Conservation (phyloP, 2,797 vertebrate species). For the Pygocentrus nattereri region DNA sequence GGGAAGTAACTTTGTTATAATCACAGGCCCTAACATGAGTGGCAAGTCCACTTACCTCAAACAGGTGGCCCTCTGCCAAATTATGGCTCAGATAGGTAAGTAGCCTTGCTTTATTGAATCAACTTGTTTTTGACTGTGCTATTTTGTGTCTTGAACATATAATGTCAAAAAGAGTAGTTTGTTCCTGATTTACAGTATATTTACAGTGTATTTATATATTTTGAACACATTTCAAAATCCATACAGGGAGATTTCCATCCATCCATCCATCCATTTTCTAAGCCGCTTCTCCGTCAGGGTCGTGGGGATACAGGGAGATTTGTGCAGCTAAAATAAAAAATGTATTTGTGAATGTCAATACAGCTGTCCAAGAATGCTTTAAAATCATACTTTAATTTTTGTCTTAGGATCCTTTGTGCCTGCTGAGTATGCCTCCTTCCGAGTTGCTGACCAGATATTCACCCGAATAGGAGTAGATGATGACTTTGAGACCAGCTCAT, state of each 20-base stretch:
- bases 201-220: slow-evolving; percentile 4
- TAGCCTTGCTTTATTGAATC: slow-evolving; percentile 26
- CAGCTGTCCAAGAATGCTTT: not conserved
- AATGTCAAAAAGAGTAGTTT: too few relatives aligned
- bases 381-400: slow-evolving; percentile 32
- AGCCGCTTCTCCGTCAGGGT: too few relatives aligned
- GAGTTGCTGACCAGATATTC: slow-evolving; percentile 94
- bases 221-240: too few relatives aligned
- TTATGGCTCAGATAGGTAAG: slow-evolving; percentile 98
- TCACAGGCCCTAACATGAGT: slow-evolving; percentile 98
- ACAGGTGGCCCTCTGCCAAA: slow-evolving; percentile 95
- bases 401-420: slow-evolving; percentile 92
- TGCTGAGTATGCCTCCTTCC: slow-evolving; percentile 92
- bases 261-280: too few relatives aligned
- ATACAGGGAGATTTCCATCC: too few relatives aligned
- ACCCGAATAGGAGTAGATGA: slow-evolving; percentile 97
- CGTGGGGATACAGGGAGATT: too few relatives aligned
- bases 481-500: slow-evolving; percentile 97
- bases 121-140: not conserved
- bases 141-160: not conserved
- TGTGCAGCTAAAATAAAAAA: too few relatives aligned
- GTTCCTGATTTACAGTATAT: too few relatives aligned
- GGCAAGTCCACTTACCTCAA: slow-evolving; percentile 98
- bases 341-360: too few relatives aligned
- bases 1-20: slow-evolving; percentile 92